Evolutionary conservation across 2,797 vertebrate species (phyloP), one percentile per base, ranked within the genome.

Genomic region (Danionella dracula): DNA sequence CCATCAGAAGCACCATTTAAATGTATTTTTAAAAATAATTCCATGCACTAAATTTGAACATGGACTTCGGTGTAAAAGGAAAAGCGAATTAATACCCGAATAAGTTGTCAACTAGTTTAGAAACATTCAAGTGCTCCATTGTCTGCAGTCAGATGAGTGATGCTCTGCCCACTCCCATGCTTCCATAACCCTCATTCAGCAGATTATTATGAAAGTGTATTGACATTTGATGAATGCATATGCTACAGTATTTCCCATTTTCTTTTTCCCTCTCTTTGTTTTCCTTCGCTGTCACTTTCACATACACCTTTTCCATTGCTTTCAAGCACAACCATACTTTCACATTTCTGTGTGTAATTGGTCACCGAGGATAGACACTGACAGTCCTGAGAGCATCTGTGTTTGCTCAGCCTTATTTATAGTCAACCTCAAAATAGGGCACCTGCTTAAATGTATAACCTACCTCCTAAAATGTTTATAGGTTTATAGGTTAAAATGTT

Each of bases 181-280:
- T 73, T 70, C 78, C 80, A 79, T 51, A 78, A 70, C 12, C 17
- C 49, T 42, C 8, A n/a, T 77, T 78, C 51, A 63, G 21, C 51
- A 48, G 20, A 48, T 46, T 54, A 4, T 58, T 78, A 88, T 89
- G 79, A 87, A 79, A 73, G 83, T 55, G 83, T 86, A 85, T 74
- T 85, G 86, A 88, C 82, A 76, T 10, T 20, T 51, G 34, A 21
- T 53, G 27, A 51, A 56, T 42, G 55, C 38, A 50, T 46, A 21
- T 49, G 19, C 42, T 21, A 56, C 41, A 73, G 19, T 17, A 37
- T 13, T 37, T 42, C 20, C 41, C 16, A 19, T 57, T 65, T 10
- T 66, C 40, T 46, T 8, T 34, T 17, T 62, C 48, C 32, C 29
- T 53, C 46, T 45, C 41, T 31, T 6, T 46, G 29, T 51, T 58